Evolutionary conservation across 2,888 invertebrate genomes (phyloP), one percentile per base, ranked within the genome.

Genomic region (Lepetodrilus schrolli): DNA sequence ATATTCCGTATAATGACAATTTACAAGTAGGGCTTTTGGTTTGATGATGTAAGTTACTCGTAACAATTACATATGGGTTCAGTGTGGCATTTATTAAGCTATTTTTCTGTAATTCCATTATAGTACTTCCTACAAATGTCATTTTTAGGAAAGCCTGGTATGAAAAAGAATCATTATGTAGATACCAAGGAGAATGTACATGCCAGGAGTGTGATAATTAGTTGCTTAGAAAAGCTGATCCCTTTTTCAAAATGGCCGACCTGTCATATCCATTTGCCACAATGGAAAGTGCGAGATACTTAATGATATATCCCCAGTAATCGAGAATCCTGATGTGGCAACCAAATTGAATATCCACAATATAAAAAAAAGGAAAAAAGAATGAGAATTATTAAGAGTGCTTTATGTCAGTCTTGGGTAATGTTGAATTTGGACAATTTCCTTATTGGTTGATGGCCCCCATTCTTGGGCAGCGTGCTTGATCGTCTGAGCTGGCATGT

Each of bases 181-280:
- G 43, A 43, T 43, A 17, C 43, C n/a, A 43, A 17, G 17, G 17
- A 43, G 17, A 43, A 7, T 43, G 43, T n/a, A n/a, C n/a, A n/a
- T n/a, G n/a, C n/a, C 43, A 43, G 13, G n/a, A 43, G 17, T 17
- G 17, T 43, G n/a, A 17, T 43, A 43, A 43, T 43, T 43, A 17
- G 43, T 43, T 43, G 43, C 17, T 17, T 43, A 17, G 43, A 43
- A 43, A 43, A 17, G n/a, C 43, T 43, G 17, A 43, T 43, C 43
- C 48, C 48, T 58, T 26, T 58, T 58, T 58, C 58, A 58, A 58
- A 58, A 58, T 58, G 58, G 58, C 58, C 58, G 58, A 58, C 58
- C 58, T 58, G 58, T 30, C 30, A 30, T 26, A 34, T 23, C 58
- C 58, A 58, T 58, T 30, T 4, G 58, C 17, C 17, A 30, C 58